Evolutionary conservation across 2,888 invertebrate species (phyloP).

Genomic region (Notodromas monacha): DNA sequence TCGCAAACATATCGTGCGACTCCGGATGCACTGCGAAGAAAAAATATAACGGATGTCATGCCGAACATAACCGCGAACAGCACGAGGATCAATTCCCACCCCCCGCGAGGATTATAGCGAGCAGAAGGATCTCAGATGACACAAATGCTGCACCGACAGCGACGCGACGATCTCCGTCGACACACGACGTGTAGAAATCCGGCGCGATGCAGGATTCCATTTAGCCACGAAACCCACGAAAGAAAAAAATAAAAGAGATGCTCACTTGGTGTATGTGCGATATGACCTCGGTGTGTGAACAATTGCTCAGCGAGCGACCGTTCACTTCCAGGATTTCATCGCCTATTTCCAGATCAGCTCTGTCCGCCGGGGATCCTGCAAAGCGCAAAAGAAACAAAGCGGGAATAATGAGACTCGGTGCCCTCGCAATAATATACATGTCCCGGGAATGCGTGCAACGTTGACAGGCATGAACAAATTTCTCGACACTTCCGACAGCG

Average conservation of each 20-base stretch:
- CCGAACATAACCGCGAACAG: neutral
- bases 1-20: constrained; percentile 68
- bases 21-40: constrained; percentile 62
- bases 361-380: constrained; percentile 57
- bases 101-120: too few species aligned
- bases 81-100: too few species aligned
- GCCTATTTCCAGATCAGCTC: constrained; percentile 62
- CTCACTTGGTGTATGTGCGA: constrained; percentile 75
- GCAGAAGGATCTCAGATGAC: too few species aligned
- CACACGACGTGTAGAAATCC: constrained; percentile 1
- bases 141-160: neutral
- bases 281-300: constrained; percentile 64
- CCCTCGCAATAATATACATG: too few species aligned
- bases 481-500: too few species aligned
- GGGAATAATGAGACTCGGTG: too few species aligned
- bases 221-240: too few species aligned
- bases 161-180: neutral
- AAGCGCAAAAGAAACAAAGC: constrained; percentile 9
- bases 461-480: too few species aligned
- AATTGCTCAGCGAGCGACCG: constrained; percentile 62
- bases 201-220: neutral
- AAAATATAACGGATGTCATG: constrained; percentile 9
- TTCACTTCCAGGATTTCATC: constrained; percentile 95
- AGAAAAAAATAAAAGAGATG: too few species aligned
- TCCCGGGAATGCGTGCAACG: too few species aligned